Evolutionary conservation across 2,113 vertebrate genomes (phyloP).

Genomic region (Neomonachus schauinslandi): DNA sequence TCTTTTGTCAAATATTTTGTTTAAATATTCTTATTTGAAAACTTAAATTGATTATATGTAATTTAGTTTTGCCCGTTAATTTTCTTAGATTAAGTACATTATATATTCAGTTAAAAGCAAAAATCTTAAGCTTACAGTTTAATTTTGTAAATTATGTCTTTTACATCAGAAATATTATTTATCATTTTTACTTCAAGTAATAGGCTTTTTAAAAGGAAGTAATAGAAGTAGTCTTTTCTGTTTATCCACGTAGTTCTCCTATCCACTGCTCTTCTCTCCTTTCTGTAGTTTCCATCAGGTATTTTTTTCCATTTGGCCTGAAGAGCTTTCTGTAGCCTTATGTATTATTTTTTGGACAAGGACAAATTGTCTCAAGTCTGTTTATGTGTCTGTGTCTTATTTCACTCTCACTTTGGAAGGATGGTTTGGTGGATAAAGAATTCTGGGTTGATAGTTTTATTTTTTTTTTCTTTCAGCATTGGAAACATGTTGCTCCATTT

Average conservation of each 20-base stretch:
- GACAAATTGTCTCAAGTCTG: not conserved
- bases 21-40: conserved; percentile 22
- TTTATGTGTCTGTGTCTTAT: not conserved
- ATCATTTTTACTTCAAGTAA: not conserved
- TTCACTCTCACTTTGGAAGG: not conserved
- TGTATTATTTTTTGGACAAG: not conserved
- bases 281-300: not conserved
- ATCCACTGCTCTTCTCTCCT: not conserved
- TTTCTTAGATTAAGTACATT: not conserved
- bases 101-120: not conserved
- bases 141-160: not conserved
- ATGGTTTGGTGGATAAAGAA: not conserved
- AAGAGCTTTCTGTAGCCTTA: not conserved
- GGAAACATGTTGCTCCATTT: not conserved
- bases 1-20: not conserved
- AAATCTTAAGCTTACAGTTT: not conserved
- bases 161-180: not conserved
- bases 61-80: not conserved
- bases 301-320: not conserved
- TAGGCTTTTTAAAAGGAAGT: not conserved
- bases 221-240: not conserved
- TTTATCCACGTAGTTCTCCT: not conserved
- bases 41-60: not conserved
- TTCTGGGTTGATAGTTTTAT: not conserved
- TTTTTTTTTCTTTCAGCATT: conserved; percentile 47